These are phyloP conservation scores for Sarcophaga subvicina DNA, from an alignment of 2,888 invertebrate genomes.

Conservation along the genomic window DNA sequence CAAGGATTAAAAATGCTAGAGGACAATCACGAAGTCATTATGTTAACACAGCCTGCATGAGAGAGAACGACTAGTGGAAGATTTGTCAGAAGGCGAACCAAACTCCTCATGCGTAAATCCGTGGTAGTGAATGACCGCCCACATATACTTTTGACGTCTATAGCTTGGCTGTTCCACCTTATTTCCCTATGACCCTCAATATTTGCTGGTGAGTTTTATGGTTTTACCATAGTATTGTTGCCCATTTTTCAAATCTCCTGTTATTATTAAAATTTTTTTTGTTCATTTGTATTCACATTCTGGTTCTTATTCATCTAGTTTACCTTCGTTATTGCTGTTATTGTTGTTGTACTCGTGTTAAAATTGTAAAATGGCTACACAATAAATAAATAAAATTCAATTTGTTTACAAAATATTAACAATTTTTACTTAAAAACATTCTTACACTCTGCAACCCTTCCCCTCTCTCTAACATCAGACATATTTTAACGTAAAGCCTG, in stretches of 20 bases:
- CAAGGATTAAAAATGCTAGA: no score
- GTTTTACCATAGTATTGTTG: not conserved
- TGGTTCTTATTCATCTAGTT: not conserved
- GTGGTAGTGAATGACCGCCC: no score
- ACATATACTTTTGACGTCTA: not conserved
- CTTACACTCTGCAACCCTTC: not conserved
- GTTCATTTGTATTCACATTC: not conserved
- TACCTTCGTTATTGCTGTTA: not conserved
- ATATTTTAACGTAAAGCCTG: constrained; percentile 43
- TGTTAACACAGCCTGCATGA: no score
- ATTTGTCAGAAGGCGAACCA: no score
- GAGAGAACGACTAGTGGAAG: no score
- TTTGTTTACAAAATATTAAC: constrained; percentile 58
- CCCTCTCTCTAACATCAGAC: not conserved
- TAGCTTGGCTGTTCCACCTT: not conserved
- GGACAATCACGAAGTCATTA: no score
- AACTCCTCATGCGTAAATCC: no score
- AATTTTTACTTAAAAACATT: constrained; percentile 36
- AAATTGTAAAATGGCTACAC: not conserved
- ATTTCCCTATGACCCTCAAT: not conserved
- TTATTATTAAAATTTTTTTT: not conserved
- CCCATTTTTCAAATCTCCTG: constrained; percentile 36
- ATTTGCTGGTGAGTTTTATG: not conserved
- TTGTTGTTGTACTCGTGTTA: not conserved
- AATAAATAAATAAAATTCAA: constrained; percentile 37